Evolutionary conservation across 2,888 invertebrate genomes (phyloP), one percentile per base, ranked within the genome.

Genomic region (Cyclophora albipunctata): DNA sequence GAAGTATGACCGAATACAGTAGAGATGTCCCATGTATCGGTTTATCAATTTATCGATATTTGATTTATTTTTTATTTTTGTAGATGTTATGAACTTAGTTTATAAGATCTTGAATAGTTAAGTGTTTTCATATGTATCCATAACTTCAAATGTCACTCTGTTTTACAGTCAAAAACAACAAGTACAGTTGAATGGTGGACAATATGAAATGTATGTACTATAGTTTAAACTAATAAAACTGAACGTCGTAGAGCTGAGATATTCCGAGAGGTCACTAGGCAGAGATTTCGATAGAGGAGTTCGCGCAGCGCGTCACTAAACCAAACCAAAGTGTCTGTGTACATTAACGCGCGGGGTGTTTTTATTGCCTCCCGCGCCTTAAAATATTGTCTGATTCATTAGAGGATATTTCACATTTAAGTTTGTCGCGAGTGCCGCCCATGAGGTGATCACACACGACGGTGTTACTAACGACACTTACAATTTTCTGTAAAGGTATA

Each of bases 321-420:
- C 75, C 78, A 82, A 82, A 85, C 85, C 20, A 85, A 82, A 84
- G 80, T 82, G 84, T 76, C 68, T 78, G 83, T 82, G 77, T 81
- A 86, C 86, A 85, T 85, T 85, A 86, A 82, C 72, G 78, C 81
- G 71, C 54, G 63, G 78, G 83, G 78, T 67, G 82, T 67, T 83
- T 86, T 88, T 87, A 88, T 87, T 84, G 83, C 87, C 86, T 62
- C 78, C 84, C 83, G 67, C 78, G 76, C 81, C 84, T 86, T 87
- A 87, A 88, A 88, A 88, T 88, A 87, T 88, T 87, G 87, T 85
- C 88, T 88, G 88, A 88, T 88, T 88, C 87, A 87, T 88, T 88
- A 87, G 86, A 81, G 86, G 79, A 84, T 87, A 85, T 86, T 84
- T 80, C 81, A 82, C 86, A 84, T 87, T 84, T 84, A 86, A 86